These are phyloP conservation scores for Microtus pennsylvanicus DNA, from an alignment of 2,113 vertebrate genomes.

Conservation along the genomic window DNA sequence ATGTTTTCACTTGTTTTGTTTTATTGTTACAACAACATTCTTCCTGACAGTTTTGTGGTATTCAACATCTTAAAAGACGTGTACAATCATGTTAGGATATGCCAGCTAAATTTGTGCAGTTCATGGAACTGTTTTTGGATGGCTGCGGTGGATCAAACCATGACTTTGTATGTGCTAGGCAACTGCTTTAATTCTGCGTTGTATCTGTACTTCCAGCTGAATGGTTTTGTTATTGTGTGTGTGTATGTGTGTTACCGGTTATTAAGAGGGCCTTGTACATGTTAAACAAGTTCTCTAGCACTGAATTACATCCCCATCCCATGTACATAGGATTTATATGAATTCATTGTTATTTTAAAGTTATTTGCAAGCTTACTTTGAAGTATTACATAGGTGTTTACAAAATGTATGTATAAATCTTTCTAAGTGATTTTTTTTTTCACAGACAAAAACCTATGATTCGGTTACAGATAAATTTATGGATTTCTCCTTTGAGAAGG, in stretches of 20 bases:
- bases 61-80: not conserved
- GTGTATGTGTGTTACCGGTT: too few relatives aligned
- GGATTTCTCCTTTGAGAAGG: conserved; percentile 99
- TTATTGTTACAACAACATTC: not conserved
- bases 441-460: conserved; percentile 99
- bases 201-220: not conserved
- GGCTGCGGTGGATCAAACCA: too few relatives aligned
- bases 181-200: not conserved
- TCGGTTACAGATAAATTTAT: conserved; percentile 99
- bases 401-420: conserved; percentile 38
- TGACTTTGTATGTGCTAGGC: not conserved
- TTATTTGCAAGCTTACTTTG: not conserved
- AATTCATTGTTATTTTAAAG: not conserved
- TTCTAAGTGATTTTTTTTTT: conserved; percentile 62
- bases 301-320: not conserved
- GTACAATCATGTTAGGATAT: not conserved
- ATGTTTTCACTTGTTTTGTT: not conserved
- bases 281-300: not conserved
- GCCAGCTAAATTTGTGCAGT: not conserved
- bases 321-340: not conserved
- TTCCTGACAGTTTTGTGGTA: not conserved
- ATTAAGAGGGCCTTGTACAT: not conserved
- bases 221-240: not conserved
- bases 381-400: conserved; percentile 30
- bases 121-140: not conserved